A percentile compares a stretch with the other conserved stretches of the same genome.
phyloP scores from a whole-genome alignment of 2,888 invertebrate genomes.

The Artemia sinica region DNA sequence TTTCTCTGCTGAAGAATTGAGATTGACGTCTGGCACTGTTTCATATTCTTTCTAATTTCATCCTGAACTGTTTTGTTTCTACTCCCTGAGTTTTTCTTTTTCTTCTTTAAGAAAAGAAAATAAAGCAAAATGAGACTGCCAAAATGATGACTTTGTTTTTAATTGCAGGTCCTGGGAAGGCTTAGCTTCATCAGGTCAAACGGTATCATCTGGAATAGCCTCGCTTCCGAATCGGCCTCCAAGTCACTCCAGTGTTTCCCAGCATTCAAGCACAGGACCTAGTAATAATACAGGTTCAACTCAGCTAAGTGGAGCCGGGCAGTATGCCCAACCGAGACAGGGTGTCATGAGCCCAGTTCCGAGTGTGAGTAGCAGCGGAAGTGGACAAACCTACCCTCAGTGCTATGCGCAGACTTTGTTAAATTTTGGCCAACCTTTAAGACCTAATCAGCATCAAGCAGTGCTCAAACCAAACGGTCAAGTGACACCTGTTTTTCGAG shows the following conservation, averaged over 20 bases:
- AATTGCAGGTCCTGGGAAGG: constrained; percentile 20
- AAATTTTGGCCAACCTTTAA: not conserved
- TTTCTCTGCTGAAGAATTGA: no score
- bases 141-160: not conserved
- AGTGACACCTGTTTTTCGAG: constrained; percentile 8
- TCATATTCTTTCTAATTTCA: no score
- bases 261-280: constrained; percentile 36
- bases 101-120: no score
- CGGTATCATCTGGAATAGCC: constrained; percentile 19
- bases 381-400: constrained; percentile 20
- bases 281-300: constrained; percentile 38
- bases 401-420: constrained; percentile 22
- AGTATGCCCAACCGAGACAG: constrained; percentile 14
- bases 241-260: constrained; percentile 29
- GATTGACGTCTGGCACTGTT: no score
- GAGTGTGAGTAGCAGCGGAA: constrained; percentile 21
- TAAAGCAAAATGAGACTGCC: no score
- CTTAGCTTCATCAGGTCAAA: constrained; percentile 18
- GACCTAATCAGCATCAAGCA: not conserved
- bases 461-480: constrained; percentile 6
- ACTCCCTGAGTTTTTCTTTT: no score
- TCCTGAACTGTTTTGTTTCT: no score
- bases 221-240: constrained; percentile 24
- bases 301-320: constrained; percentile 29
- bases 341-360: constrained; percentile 22